These are phyloP conservation scores for Cynoglossus semilaevis DNA, from an alignment of 2,113 vertebrate species.

Conservation along the genomic window DNA sequence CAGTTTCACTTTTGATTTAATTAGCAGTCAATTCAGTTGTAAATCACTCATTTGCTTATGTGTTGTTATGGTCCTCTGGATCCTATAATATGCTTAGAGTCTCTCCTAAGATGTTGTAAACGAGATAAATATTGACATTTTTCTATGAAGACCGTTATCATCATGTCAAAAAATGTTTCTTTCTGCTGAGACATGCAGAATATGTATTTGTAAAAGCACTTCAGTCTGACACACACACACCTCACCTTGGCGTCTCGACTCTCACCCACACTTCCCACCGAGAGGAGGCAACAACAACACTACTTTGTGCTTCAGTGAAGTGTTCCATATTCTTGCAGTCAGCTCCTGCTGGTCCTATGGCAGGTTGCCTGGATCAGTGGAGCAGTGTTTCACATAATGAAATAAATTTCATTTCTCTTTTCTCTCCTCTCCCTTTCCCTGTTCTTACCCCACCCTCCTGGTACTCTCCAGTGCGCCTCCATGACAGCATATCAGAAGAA, in stretches of 20 bases:
- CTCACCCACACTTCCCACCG: neutral
- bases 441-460: neutral
- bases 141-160: too few species aligned
- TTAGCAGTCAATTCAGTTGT: too few species aligned
- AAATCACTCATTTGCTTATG: too few species aligned
- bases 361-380: neutral
- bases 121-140: too few species aligned
- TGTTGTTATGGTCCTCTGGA: too few species aligned
- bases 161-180: too few species aligned
- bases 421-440: neutral
- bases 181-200: neutral
- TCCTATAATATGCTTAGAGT: too few species aligned
- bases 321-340: neutral
- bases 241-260: neutral
- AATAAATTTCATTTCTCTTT: slow-evolving; percentile 1
- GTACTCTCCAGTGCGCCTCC: slow-evolving; percentile 59
- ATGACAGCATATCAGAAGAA: slow-evolving; percentile 73
- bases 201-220: neutral
- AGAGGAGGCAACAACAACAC: neutral
- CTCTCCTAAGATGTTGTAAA: too few species aligned
- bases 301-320: neutral
- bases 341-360: neutral
- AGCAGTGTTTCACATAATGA: neutral
- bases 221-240: neutral
- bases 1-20: too few species aligned